Base-by-base conservation (phyloP, 2,113 vertebrate species). In the Mesitornis unicolor region DNA sequence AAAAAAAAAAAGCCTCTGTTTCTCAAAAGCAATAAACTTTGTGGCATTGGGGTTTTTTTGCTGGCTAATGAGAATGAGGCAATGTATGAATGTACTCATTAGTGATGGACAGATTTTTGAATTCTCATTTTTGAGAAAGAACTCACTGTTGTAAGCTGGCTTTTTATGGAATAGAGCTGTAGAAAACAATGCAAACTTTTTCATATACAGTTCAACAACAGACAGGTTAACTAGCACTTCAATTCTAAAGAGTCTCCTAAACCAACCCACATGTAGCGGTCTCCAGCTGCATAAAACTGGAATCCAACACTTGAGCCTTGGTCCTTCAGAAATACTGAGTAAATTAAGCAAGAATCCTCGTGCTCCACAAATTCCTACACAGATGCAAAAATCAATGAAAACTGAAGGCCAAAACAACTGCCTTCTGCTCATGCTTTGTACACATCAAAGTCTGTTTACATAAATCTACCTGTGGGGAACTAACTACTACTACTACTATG, bases 241-340 rank as follows among this genome's bases (percentile, higher is more conserved):
- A 50, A 1, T 38, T 68, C 10, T 7, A 45, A 78, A 67, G 19
- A 45, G 10, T 6, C 63, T 31, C 19, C 33, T 68, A 90, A 88
- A 80, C 9, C 11, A 50, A 81, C 8, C 5, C 14, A 40, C 16
- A 70, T 0, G 15, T 0, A 51, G 8, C 73, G 36, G 22, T 56
- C 47, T 83, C 35, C 57, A 87, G 20, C 33, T 83, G 25, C 33
- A 45, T 25, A 68, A 86, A 91, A 56, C 9, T 16, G 8, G 11
- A 79, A 20, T 60, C 18, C 48, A 42, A 6, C 18, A 36, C 8
- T 43, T 26, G 15, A 59, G 56, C 38, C 70, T 63, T 38, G 56
- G 57, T 68, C 47, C 29, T 45, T 40, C 18, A 54, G 13, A 42
- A 88, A 64, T 54, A 64, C 5, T 11, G 14, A 59, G 8, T 35